phyloP scores from a whole-genome alignment of 2,797 vertebrate species.

The Anableps anableps region DNA sequence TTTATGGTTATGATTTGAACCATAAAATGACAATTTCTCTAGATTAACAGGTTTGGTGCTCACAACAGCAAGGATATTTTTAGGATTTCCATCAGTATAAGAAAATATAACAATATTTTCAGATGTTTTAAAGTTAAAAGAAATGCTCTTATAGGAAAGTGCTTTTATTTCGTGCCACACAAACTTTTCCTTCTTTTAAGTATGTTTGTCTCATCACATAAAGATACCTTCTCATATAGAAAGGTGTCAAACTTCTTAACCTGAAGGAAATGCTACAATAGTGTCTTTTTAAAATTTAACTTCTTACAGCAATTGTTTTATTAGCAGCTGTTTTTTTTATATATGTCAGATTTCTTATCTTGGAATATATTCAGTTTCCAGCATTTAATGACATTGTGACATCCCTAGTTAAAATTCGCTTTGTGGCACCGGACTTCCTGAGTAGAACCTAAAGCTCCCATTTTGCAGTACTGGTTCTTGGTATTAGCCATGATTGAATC shows the following conservation, averaged over 20 bases:
- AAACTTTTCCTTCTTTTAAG: neutral
- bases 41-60: too few species aligned
- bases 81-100: too few species aligned
- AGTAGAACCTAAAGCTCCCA: neutral
- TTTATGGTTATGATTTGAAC: too few species aligned
- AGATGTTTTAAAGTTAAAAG: neutral
- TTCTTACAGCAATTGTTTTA: neutral
- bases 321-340: neutral
- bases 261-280: neutral
- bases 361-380: neutral
- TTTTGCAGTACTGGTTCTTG: neutral
- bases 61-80: too few species aligned
- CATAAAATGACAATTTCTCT: too few species aligned
- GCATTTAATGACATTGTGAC: neutral
- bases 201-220: neutral
- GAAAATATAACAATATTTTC: too few species aligned
- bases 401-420: neutral
- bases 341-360: neutral
- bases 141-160: neutral
- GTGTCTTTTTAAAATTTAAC: neutral
- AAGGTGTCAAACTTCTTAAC: neutral
- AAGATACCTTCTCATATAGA: neutral
- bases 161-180: neutral
- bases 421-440: neutral
- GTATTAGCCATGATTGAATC: slow-evolving; percentile 5